Percentiles rank a stretch among this genome's conserved stretches.
Evolutionary conservation across 2,797 vertebrate genomes (phyloP).

Genomic region (Myiothlypis coronata): DNA sequence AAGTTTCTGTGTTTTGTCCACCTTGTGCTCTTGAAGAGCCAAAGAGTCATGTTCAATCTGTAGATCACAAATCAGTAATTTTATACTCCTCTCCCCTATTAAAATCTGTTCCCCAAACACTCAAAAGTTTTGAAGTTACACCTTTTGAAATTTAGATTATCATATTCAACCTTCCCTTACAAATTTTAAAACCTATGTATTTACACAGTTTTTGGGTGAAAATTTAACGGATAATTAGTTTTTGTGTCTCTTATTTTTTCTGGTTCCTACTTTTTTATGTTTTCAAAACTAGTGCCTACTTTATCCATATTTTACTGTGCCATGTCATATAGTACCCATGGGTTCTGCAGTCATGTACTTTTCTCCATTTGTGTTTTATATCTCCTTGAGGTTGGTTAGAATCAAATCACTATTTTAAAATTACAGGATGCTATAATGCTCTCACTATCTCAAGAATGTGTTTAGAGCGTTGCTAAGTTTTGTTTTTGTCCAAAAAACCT

Average conservation of each 20-base stretch:
- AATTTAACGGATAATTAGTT: not conserved
- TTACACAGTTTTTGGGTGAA: not conserved
- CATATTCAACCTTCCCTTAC: not conserved
- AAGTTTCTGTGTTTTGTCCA: not conserved
- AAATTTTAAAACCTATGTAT: not conserved
- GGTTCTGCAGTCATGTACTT: not conserved
- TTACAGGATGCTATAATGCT: fast-evolving
- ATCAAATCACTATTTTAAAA: not conserved
- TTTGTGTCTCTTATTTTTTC: not conserved
- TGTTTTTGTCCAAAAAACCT: not conserved
- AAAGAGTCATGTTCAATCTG: not conserved
- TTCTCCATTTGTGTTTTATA: not conserved
- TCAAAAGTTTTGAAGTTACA: not conserved
- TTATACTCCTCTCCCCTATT: not conserved
- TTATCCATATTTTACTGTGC: not conserved
- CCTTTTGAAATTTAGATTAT: not conserved
- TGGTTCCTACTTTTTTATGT: fast-evolving
- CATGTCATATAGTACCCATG: not conserved
- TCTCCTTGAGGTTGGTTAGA: not conserved
- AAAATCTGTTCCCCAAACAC: not conserved
- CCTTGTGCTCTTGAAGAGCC: not conserved
- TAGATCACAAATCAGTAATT: not conserved
- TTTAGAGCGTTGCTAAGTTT: not conserved
- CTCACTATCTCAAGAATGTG: not conserved
- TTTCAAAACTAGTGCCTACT: not conserved